Percentiles rank a stretch among this genome's conserved stretches.
phyloP scores from a whole-genome alignment of 1,140 invertebrate genomes.

The Drosophila sulfurigaster region DNA sequence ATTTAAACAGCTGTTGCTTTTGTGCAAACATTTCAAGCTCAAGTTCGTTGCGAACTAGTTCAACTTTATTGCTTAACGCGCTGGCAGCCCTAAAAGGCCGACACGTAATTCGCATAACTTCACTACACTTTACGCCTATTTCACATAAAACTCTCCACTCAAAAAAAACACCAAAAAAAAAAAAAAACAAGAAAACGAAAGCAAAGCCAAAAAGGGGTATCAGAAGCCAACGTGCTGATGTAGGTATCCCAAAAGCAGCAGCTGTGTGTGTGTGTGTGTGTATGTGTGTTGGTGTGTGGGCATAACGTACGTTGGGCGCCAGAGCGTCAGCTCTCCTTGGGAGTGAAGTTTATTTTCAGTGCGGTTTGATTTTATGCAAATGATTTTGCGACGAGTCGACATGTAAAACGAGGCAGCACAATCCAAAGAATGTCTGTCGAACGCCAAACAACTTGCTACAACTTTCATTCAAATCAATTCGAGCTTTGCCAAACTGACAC shows the following conservation, averaged over 20 bases:
- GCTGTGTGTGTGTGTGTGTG: constrained; percentile 5
- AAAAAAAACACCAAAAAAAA: constrained; percentile 18
- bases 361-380: constrained; percentile 81
- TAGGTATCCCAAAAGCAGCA: too few relatives aligned
- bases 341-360: constrained; percentile 73
- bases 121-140: constrained; percentile 73
- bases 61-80: constrained; percentile 4
- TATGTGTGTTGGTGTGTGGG: constrained; percentile 8
- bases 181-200: not conserved
- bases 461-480: constrained; percentile 79
- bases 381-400: constrained; percentile 56
- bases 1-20: not conserved
- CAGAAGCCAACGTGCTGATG: not conserved
- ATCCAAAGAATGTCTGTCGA: not conserved
- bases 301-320: constrained; percentile 22
- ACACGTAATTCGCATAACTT: constrained; percentile 73
- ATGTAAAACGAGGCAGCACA: not conserved
- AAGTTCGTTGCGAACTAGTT: constrained; percentile 27
- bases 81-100: constrained; percentile 46
- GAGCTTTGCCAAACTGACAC: constrained; percentile 75
- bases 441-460: constrained; percentile 36
- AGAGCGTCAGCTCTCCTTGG: constrained; percentile 23
- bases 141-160: constrained; percentile 60
- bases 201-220: constrained; percentile 7
- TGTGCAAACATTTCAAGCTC: not conserved